phyloP scores from a whole-genome alignment of 2,797 vertebrate species.

The Squalus acanthias region DNA sequence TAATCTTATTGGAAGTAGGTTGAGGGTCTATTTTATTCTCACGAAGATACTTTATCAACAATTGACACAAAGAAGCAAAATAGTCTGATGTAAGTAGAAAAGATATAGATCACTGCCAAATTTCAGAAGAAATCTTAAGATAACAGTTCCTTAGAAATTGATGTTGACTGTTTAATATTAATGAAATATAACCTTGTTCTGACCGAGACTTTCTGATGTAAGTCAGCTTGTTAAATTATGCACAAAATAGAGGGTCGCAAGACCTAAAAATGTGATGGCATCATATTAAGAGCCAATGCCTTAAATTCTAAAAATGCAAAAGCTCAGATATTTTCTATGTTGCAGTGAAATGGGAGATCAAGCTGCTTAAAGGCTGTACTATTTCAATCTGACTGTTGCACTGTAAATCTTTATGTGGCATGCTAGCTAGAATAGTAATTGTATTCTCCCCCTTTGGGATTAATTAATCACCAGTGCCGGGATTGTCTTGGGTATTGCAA shows the following conservation, averaged over 20 bases:
- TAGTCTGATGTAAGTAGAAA: neutral
- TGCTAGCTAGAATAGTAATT: neutral
- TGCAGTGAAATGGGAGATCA: neutral
- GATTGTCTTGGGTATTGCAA: conserved; percentile 22
- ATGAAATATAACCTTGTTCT: neutral
- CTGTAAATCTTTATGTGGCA: neutral
- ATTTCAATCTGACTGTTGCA: neutral
- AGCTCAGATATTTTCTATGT: neutral
- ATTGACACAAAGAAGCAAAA: neutral
- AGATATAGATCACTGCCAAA: neutral
- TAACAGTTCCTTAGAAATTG: neutral
- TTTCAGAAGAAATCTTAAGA: neutral
- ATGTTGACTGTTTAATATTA: conserved; percentile 20
- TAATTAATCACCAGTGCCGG: neutral
- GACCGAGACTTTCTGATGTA: neutral
- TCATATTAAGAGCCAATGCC: neutral
- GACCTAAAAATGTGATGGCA: neutral
- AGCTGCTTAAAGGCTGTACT: neutral
- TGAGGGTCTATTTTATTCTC: conserved; percentile 1
- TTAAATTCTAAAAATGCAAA: neutral
- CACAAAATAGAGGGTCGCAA: neutral
- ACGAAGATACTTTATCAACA: neutral
- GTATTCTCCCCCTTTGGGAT: conserved; percentile 7
- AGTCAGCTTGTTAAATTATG: neutral
- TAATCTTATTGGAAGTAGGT: neutral